phyloP scores from a whole-genome alignment of 2,113 vertebrate genomes.

The Gallinago media region DNA sequence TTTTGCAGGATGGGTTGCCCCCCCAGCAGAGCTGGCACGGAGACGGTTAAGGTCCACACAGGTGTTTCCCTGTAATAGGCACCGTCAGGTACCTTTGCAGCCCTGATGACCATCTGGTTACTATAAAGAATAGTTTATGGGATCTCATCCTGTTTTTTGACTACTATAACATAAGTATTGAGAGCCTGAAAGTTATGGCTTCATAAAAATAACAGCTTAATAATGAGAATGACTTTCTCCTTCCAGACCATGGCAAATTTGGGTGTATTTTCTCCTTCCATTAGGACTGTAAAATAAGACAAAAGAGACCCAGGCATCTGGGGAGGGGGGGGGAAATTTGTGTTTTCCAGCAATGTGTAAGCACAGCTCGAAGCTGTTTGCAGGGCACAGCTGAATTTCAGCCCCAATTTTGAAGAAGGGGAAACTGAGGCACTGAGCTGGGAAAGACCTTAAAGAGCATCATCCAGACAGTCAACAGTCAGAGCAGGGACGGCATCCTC shows the following conservation, averaged over 20 bases:
- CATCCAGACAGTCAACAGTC: background rate
- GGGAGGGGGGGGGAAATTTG: background rate
- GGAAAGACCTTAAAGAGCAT: background rate
- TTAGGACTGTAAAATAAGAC: background rate
- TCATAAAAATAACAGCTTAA: constrained; percentile 67
- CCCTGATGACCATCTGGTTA: constrained; percentile 61
- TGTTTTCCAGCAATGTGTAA: background rate
- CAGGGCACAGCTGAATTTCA: background rate
- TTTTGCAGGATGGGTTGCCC: background rate
- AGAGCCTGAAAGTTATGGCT: constrained; percentile 29
- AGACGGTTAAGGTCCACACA: background rate
- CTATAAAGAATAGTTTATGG: constrained; percentile 58
- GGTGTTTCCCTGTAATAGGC: constrained; percentile 32
- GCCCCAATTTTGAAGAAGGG: background rate
- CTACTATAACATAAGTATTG: constrained; percentile 38
- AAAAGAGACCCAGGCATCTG: background rate
- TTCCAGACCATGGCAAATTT: constrained; percentile 25
- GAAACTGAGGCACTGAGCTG: constrained; percentile 17
- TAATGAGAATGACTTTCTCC: constrained; percentile 39
- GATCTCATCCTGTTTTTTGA: constrained; percentile 45
- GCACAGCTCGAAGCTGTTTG: background rate
- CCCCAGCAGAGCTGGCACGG: background rate
- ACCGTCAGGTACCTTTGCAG: constrained; percentile 27
- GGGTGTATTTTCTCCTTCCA: background rate
- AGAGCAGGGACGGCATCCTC: background rate